Evolutionary conservation across 2,888 invertebrate genomes (phyloP).

Genomic region (Rotaria macrura): DNA sequence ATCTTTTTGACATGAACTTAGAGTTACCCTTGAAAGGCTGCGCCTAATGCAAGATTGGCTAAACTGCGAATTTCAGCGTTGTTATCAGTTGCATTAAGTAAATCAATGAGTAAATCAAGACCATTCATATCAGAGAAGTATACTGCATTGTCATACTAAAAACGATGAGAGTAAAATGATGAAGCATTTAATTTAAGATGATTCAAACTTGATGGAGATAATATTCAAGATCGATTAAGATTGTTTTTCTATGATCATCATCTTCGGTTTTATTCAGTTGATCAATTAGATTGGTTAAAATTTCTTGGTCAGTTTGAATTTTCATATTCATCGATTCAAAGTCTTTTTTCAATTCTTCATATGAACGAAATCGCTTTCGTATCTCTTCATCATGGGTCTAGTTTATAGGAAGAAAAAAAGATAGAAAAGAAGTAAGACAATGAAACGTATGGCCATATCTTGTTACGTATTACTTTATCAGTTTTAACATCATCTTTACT

Average conservation of each 20-base stretch:
- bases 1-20: too few relatives aligned
- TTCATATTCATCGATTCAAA: constrained; percentile 58
- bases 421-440: neutral
- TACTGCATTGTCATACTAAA: constrained; percentile 61
- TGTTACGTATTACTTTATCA: constrained; percentile 38
- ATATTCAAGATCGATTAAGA: constrained; percentile 61
- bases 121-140: constrained; percentile 60
- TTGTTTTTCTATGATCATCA: constrained; percentile 47
- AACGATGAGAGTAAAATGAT: neutral
- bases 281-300: constrained; percentile 56
- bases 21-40: constrained; percentile 58
- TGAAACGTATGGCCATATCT: too few relatives aligned
- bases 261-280: constrained; percentile 50
- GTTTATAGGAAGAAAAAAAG: neutral
- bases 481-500: constrained; percentile 38
- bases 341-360: constrained; percentile 59
- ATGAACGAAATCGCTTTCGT: constrained; percentile 33
- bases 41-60: constrained; percentile 60
- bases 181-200: neutral
- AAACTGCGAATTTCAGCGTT: constrained; percentile 55
- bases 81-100: constrained; percentile 58
- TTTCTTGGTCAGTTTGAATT: constrained; percentile 61
- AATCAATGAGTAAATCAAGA: constrained; percentile 54
- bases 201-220: constrained; percentile 59
- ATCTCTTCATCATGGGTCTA: constrained; percentile 37